Evolutionary conservation across 2,113 vertebrate species (phyloP).

Genomic region (Chascanopsetta lugubris): DNA sequence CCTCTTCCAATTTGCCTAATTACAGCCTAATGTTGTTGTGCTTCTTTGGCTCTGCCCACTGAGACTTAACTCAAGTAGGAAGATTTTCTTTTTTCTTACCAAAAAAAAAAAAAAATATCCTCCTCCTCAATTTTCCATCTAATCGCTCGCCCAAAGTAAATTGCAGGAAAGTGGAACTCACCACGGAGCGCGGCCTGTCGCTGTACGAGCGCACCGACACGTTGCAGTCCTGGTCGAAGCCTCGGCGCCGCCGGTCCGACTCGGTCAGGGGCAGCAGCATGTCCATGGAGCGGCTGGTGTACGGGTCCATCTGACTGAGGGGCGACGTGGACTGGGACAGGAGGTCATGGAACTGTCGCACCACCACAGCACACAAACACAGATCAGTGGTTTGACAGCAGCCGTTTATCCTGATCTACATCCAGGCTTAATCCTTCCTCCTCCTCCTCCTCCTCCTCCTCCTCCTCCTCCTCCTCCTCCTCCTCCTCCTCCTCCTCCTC

Average conservation of each 20-base stretch:
- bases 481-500: slow-evolving; percentile 41
- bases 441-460: slow-evolving; percentile 44
- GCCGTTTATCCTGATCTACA: slow-evolving; percentile 48
- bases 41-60: neutral
- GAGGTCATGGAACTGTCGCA: slow-evolving; percentile 91
- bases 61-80: neutral
- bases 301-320: slow-evolving; percentile 89
- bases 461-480: slow-evolving; percentile 47
- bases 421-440: slow-evolving; percentile 52
- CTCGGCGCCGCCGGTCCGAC: slow-evolving; percentile 81
- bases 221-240: slow-evolving; percentile 83
- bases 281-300: slow-evolving; percentile 88
- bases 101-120: too few relatives aligned
- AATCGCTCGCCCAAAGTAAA: neutral
- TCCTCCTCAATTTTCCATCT: neutral
- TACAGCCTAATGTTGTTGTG: neutral
- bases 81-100: slow-evolving; percentile 1
- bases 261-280: slow-evolving; percentile 87
- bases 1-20: neutral
- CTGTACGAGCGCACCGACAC: slow-evolving; percentile 75
- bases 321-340: slow-evolving; percentile 87
- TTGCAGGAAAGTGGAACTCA: slow-evolving; percentile 42
- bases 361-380: slow-evolving; percentile 23
- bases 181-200: slow-evolving; percentile 80
- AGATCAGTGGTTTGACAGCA: slow-evolving; percentile 52